These are phyloP conservation scores for Pseudomyrmex sp. DNA, from an alignment of 1,140 invertebrate species.

Conservation along the genomic window DNA sequence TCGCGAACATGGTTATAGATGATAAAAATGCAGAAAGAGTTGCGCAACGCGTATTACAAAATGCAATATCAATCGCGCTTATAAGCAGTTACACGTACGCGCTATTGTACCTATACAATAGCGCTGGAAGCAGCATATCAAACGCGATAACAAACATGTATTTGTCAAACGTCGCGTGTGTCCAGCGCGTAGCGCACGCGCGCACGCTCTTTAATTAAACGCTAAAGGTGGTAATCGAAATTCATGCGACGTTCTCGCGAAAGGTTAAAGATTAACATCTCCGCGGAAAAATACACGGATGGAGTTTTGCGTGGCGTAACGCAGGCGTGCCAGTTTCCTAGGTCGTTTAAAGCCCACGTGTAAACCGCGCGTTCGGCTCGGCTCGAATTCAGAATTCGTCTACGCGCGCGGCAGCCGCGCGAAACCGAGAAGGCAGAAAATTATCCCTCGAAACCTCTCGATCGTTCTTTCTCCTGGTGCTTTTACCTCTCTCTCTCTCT, in stretches of 20 bases:
- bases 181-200: not conserved
- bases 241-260: not conserved
- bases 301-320: not conserved
- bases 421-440: conserved; percentile 64
- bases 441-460: conserved; percentile 68
- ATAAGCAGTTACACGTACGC: not conserved
- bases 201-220: not conserved
- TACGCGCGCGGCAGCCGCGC: conserved; percentile 19
- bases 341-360: conserved; percentile 41
- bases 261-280: not conserved
- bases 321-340: conserved; percentile 19
- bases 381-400: conserved; percentile 45
- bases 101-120: not conserved
- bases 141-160: not conserved
- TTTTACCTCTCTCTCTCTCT: conserved; percentile 33
- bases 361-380: not conserved
- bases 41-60: no score
- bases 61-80: not conserved
- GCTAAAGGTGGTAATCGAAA: not conserved
- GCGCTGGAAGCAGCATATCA: not conserved
- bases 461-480: conserved; percentile 60
- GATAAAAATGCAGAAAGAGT: no score
- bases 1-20: no score
- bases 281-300: conserved; percentile 11
- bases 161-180: not conserved